Conservation (phyloP, 2,113 vertebrate genomes). For the Percopsis transmontana region DNA sequence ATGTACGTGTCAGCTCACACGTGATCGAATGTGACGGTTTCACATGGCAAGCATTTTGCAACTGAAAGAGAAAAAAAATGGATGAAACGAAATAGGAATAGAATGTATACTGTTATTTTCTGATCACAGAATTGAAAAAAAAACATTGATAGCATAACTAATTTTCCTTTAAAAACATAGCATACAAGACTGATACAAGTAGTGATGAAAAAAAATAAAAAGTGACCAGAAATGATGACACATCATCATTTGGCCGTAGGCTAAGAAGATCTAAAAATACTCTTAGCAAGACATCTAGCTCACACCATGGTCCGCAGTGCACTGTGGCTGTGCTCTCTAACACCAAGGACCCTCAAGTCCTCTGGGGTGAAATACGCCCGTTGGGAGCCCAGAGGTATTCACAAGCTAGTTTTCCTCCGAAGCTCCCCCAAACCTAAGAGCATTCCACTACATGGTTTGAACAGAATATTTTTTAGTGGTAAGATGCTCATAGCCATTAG, state of each 20-base stretch:
- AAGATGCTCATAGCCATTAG: background rate
- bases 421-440: background rate
- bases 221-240: constrained; percentile 52
- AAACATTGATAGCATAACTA: background rate
- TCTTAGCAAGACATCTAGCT: constrained; percentile 46
- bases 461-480: background rate
- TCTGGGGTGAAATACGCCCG: constrained; percentile 23
- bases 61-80: too few species aligned
- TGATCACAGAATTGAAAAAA: background rate
- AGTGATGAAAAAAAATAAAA: constrained; percentile 33
- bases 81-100: too few species aligned
- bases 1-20: constrained; percentile 12
- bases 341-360: constrained; percentile 36
- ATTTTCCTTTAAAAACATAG: background rate
- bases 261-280: constrained; percentile 62
- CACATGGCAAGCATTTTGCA: background rate
- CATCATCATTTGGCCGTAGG: constrained; percentile 47
- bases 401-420: background rate
- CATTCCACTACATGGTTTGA: background rate
- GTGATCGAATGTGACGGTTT: constrained; percentile 18
- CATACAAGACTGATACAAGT: background rate
- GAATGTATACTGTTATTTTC: too few species aligned
- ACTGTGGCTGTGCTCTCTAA: constrained; percentile 36
- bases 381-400: constrained; percentile 10
- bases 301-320: constrained; percentile 24